phyloP scores from a whole-genome alignment of 2,797 vertebrate genomes.

The Poecilia wingei region DNA sequence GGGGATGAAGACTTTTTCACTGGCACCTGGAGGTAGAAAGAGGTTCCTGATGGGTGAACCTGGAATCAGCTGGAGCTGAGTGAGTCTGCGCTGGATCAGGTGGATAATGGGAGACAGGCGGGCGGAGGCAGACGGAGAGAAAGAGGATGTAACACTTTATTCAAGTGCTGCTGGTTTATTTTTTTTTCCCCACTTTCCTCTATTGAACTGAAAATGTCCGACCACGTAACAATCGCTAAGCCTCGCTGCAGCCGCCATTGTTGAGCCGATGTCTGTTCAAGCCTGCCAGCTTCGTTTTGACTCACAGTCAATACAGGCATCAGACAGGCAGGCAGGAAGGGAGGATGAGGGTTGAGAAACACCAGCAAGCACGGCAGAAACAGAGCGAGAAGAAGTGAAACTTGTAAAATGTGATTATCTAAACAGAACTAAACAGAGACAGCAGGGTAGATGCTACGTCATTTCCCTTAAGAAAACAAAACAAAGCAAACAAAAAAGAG shows the following conservation, averaged over 20 bases:
- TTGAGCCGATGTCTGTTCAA: slow-evolving; percentile 21
- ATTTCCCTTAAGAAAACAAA: neutral
- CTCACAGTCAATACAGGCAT: slow-evolving; percentile 14
- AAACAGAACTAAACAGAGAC: neutral
- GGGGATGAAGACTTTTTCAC: neutral
- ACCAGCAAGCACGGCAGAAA: slow-evolving; percentile 9
- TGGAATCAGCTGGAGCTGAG: neutral
- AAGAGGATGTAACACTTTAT: slow-evolving; percentile 40
- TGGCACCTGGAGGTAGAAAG: neutral
- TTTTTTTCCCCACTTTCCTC: slow-evolving; percentile 19
- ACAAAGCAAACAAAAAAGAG: neutral
- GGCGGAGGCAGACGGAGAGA: slow-evolving; percentile 5
- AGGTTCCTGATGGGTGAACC: neutral
- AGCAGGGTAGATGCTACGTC: neutral
- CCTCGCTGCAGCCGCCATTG: slow-evolving; percentile 30
- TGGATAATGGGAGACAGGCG: neutral
- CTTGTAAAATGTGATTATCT: neutral
- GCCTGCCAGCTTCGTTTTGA: slow-evolving; percentile 16
- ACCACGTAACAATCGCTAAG: slow-evolving; percentile 14
- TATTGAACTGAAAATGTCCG: slow-evolving; percentile 57
- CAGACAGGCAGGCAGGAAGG: slow-evolving; percentile 55
- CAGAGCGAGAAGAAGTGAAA: neutral
- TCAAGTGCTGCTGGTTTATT: slow-evolving; percentile 13
- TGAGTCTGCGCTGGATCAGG: neutral
- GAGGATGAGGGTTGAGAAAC: slow-evolving; percentile 33